Percentiles rank a stretch among this genome's conserved stretches.
Conservation (phyloP, 2,797 vertebrate species). For the Bradypus variegatus region DNA sequence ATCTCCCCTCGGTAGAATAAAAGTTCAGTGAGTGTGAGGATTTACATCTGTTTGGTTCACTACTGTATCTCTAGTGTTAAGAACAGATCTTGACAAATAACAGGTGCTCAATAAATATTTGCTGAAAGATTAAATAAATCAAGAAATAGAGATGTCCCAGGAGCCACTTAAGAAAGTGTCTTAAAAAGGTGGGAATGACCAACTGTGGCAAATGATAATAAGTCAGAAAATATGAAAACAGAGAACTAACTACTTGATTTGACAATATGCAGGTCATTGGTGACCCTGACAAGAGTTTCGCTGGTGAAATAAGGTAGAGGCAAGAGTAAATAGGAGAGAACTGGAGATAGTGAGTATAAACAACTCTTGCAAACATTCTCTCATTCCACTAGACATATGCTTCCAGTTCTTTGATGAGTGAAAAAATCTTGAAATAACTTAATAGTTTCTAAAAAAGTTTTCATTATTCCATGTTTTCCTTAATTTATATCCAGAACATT, state of each 20-base stretch:
- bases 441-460: background rate
- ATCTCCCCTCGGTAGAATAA: background rate
- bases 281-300: background rate
- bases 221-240: background rate
- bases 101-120: background rate
- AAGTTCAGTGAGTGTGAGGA: background rate
- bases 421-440: constrained; percentile 22
- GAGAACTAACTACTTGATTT: background rate
- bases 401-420: background rate
- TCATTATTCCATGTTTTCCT: background rate
- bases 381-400: background rate
- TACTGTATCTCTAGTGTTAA: background rate
- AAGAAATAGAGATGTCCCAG: background rate
- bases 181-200: background rate
- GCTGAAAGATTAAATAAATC: background rate
- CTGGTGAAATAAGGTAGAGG: background rate
- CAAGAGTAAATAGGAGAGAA: background rate
- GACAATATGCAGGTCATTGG: background rate
- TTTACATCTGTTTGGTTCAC: background rate
- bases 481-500: background rate
- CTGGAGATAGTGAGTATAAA: background rate
- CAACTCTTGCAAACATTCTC: background rate
- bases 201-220: background rate
- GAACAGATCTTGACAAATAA: background rate
- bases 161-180: background rate